Evolutionary conservation across 2,888 invertebrate species (phyloP), one percentile per base, ranked within the genome.

Genomic region (Eupithecia subumbrata): DNA sequence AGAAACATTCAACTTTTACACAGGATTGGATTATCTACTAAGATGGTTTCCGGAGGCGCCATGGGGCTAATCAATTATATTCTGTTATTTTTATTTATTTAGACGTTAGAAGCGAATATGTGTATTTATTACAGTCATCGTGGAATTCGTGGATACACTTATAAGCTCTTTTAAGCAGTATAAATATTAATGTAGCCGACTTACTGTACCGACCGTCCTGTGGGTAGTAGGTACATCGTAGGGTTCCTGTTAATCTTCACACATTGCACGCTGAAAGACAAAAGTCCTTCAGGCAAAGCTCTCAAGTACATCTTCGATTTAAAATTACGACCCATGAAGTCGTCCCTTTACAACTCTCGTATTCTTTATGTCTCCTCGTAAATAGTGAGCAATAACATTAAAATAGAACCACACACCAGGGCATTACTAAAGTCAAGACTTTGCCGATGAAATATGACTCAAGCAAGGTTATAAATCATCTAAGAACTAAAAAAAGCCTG

Each of bases 381-480:
- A 60, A 60, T 60, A 60, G 60, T 25, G 25, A 56, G 56, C n/a
- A 56, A 56, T 56, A 56, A 25, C 60, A 60, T 60, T 60, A 60
- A 56, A 56, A 56, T 56, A 56, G 22, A 56, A 60, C 60, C 25
- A 60, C 25, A 12, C 25, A 60, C 60, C 25, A 60, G 60, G 60
- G 60, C 25, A 14, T 25, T 25, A 60, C 25, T 25, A 60, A 60
- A 12, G 60, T 60, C 60, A 60, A 4, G 12, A 60, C 25, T 56
- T 56, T 25, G 25, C 60, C 25, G 60, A 60, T 25, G 7, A 56
- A 22, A 11, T 60, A 25, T 22, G 12, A 12, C 14, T 25, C 12
- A 25, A 60, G 25, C 1, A 25, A 14, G 60, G 60, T 25, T 56
- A 14, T 12, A 60, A 60, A 12, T 25, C 12, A 60, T 56, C 11